Evolutionary conservation across 2,113 vertebrate genomes (phyloP).

Genomic region (Psilopogon haemacephalus): DNA sequence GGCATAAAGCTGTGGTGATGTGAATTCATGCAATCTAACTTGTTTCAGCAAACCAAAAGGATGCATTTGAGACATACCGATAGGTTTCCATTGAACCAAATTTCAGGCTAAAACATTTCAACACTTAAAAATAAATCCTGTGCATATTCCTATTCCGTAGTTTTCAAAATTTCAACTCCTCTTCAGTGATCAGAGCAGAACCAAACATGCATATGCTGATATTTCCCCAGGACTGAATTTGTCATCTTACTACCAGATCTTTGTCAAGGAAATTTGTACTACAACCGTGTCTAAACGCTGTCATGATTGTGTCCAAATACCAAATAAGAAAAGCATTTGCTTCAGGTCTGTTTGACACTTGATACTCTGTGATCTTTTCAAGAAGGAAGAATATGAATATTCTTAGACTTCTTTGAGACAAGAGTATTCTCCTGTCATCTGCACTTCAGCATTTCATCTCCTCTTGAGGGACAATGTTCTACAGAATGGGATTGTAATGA

Average conservation of each 20-base stretch:
- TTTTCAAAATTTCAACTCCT: neutral
- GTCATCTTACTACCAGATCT: neutral
- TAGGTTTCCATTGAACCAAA: neutral
- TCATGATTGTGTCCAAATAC: neutral
- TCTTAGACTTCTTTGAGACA: constrained; percentile 3
- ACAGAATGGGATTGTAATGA: neutral
- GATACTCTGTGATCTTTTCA: constrained; percentile 35
- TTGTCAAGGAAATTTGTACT: neutral
- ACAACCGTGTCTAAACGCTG: neutral
- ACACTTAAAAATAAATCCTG: neutral
- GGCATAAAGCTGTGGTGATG: neutral
- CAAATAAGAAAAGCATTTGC: constrained; percentile 17
- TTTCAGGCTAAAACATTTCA: neutral
- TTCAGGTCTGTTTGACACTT: neutral
- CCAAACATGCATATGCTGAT: neutral
- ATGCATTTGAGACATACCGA: neutral
- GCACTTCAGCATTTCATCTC: neutral
- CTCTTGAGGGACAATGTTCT: neutral
- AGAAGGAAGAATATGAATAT: constrained; percentile 34
- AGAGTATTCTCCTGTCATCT: neutral
- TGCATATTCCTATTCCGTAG: neutral
- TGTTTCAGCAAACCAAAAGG: neutral
- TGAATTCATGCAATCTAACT: neutral
- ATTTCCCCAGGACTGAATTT: neutral
- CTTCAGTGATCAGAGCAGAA: neutral